Conservation (phyloP, 1,140 invertebrate genomes). For the Nebria ingens region DNA sequence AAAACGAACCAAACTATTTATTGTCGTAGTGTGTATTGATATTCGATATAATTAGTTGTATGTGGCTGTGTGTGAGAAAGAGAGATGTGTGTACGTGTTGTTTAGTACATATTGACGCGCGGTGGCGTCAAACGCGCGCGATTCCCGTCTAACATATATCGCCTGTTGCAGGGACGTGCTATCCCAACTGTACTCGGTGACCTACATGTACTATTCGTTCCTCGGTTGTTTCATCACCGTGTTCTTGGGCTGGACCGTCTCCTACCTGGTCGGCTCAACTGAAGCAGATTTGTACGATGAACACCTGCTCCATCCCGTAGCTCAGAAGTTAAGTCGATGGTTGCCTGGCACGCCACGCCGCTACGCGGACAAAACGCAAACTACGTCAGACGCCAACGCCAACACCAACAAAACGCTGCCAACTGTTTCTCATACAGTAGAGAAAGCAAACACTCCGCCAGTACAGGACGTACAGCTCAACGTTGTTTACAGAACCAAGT, state of each 20-base stretch:
- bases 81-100: too few species aligned
- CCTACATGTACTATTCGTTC: slow-evolving; percentile 67
- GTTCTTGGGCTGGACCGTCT: slow-evolving; percentile 50
- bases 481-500: slow-evolving; percentile 17
- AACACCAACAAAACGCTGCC: background rate
- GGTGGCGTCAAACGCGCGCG: too few species aligned
- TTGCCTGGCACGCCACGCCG: slow-evolving; percentile 41
- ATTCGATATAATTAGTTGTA: too few species aligned
- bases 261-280: slow-evolving; percentile 46
- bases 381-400: background rate
- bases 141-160: too few species aligned
- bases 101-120: too few species aligned
- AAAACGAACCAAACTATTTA: too few species aligned
- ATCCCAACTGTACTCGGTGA: slow-evolving; percentile 50
- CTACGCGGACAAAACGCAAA: slow-evolving; percentile 18
- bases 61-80: too few species aligned
- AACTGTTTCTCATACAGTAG: background rate
- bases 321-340: slow-evolving; percentile 43
- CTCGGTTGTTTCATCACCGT: slow-evolving; percentile 57
- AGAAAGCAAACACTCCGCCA: background rate
- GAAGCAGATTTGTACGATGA: slow-evolving; percentile 56
- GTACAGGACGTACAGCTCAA: background rate
- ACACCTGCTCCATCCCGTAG: slow-evolving; percentile 52
- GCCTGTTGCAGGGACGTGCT: slow-evolving; percentile 40
- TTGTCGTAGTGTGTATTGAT: too few species aligned